Evolutionary conservation across 2,113 vertebrate species (phyloP).

Genomic region (Phalacrocorax pelagicus): DNA sequence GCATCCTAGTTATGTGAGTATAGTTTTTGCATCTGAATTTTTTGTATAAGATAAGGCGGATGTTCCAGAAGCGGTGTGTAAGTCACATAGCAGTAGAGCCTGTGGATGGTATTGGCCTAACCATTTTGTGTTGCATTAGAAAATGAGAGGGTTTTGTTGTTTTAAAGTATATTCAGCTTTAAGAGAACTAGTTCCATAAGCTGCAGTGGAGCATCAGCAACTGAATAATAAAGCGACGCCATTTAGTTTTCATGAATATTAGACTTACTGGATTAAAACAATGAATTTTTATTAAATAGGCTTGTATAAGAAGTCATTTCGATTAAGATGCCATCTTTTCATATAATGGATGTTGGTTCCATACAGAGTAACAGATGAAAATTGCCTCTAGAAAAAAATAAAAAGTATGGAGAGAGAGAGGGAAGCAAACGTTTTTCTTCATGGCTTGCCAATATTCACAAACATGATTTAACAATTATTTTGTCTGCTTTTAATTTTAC

Average conservation of each 20-base stretch:
- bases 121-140: not conserved
- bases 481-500: not conserved
- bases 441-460: not conserved
- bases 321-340: slow-evolving; percentile 50
- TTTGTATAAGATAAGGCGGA: not conserved
- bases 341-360: slow-evolving; percentile 52
- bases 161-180: not conserved
- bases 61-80: not conserved
- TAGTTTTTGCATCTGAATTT: not conserved
- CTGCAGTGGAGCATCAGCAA: slow-evolving; percentile 57
- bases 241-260: slow-evolving; percentile 70
- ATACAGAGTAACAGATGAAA: slow-evolving; percentile 40
- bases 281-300: slow-evolving; percentile 71
- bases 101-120: not conserved
- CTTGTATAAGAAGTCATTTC: slow-evolving; percentile 68
- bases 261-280: slow-evolving; percentile 66
- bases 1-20: not conserved
- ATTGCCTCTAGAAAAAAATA: slow-evolving; percentile 9
- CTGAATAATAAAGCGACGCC: slow-evolving; percentile 52
- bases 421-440: not conserved
- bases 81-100: not conserved
- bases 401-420: not conserved
- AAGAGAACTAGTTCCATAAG: slow-evolving; percentile 42
- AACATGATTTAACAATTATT: not conserved
- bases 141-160: not conserved